Evolutionary conservation across 2,888 invertebrate species (phyloP), one percentile per base, ranked within the genome.

Genomic region (Ormyrus nitidulus): DNA sequence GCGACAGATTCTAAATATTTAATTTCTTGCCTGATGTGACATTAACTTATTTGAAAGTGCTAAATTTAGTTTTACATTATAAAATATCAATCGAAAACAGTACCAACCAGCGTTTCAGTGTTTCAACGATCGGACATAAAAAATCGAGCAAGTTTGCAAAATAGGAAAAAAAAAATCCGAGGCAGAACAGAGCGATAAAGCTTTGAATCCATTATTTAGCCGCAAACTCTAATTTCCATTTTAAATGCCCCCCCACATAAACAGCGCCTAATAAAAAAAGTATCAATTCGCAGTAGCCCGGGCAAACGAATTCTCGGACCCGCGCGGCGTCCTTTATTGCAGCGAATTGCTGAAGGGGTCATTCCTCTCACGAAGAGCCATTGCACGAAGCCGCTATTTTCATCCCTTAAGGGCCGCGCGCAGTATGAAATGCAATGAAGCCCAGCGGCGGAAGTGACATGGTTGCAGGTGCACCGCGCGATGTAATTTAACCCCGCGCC

Each of bases 401-500:
- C 19, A 6, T 34, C 6, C 34, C 61, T 71, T 61, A 34, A 49
- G 61, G 49, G 54, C 2, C 64, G 54, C 19, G 19, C 19, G 51
- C 48, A 56, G 51, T 44, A n/a, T 19, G 66, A 75, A 53, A 53
- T 51, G 59, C 75, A 68, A 68, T 59, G 68, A 73, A 64, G 49
- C 49, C 44, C 46, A n/a, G 53, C 58, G 54, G 59, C 65, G 77
- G 72, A 72, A 78, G 74, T 73, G 68, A 73, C 68, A 69, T 59
- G 69, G n/a, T 58, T 68, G 54, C 79, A 74, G 62, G 62, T 74
- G 79, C 54, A 13, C 46, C 48, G 1, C 46, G 58, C 46, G 68
- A 68, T 53, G 73, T 64, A 73, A 73, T 68, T 78, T 56, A 73
- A 58, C 10, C 53, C 48, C 13, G 8, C 49, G 65, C 56, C 19